Percentiles rank a stretch among this genome's conserved stretches.
Conservation (phyloP, 1,140 invertebrate genomes). For the Pachypsylla venusta region DNA sequence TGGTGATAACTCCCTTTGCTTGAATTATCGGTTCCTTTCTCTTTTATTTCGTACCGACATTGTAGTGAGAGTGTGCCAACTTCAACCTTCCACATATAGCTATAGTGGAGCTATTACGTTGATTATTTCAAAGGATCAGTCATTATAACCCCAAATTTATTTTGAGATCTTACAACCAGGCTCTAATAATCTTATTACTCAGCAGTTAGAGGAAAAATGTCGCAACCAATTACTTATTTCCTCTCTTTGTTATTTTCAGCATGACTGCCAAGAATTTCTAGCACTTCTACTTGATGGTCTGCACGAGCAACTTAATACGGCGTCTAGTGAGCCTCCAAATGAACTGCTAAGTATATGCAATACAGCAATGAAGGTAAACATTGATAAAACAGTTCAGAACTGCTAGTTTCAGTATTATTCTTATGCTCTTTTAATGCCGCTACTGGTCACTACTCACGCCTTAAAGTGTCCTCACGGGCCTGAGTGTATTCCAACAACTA, state of each 20-base stretch:
- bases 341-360: background rate
- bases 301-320: constrained; percentile 47
- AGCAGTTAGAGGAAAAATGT: background rate
- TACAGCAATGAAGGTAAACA: background rate
- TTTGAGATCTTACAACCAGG: background rate
- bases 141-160: background rate
- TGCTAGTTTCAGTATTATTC: too few relatives aligned
- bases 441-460: too few relatives aligned
- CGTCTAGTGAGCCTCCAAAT: constrained; percentile 24
- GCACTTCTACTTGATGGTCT: constrained; percentile 48
- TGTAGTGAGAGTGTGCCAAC: too few relatives aligned
- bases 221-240: constrained; percentile 1
- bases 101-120: background rate
- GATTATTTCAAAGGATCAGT: background rate
- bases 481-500: too few relatives aligned
- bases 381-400: too few relatives aligned
- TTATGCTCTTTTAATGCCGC: too few relatives aligned
- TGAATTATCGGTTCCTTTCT: too few relatives aligned
- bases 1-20: too few relatives aligned
- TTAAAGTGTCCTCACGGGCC: too few relatives aligned
- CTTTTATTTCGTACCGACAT: too few relatives aligned
- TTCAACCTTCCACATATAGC: background rate
- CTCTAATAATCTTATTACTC: background rate
- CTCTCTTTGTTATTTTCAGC: constrained; percentile 32
- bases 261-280: constrained; percentile 60